Evolutionary conservation across 2,888 invertebrate genomes (phyloP), one percentile per base, ranked within the genome.

Genomic region (Lochmaea capreae): DNA sequence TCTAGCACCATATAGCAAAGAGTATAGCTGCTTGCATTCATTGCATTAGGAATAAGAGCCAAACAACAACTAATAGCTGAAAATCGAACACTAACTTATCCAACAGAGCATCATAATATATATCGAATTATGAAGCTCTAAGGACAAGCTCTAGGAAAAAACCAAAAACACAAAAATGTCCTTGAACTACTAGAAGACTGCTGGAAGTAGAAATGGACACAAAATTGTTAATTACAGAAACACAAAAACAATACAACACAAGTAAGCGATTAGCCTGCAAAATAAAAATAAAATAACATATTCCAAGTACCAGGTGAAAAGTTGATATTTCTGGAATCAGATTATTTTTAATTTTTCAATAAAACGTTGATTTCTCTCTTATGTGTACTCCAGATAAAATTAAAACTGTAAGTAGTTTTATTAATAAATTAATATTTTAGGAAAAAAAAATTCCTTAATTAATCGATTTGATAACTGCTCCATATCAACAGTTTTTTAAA

Each of bases 1-100:
- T 67, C 65, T 49, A 72, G 75, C 73, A 74, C 74, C 72, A 72
- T 67, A 70, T 71, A 74, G 75, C 73, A 67, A 52, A 79, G 66
- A 78, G 81, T 73, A 82, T 80, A 82, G 83, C 81, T 81, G 83
- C 82, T 84, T 79, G 57, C 71, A 71, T 82, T 86, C 84, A 86
- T 85, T 85, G 86, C 85, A 85, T 85, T 84, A 84, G 84, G 85
- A 86, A 84, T 83, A 75, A 82, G 83, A 81, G 81, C 83, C 82
- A 74, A 72, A 70, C 69, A 69, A 78, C 73, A 78, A 75, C 78
- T 78, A 76, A 72, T 54, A 75, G 70, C 74, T 73, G 58, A 65
- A 58, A 26, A 59, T 33, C 6, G 59, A 57, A 74, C 67, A 78
- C 73, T 70, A 72, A 65, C 57, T 71, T 71, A 65, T 71, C 71